Conservation (phyloP, 1,140 invertebrate genomes). For the Holotrichia oblita region DNA sequence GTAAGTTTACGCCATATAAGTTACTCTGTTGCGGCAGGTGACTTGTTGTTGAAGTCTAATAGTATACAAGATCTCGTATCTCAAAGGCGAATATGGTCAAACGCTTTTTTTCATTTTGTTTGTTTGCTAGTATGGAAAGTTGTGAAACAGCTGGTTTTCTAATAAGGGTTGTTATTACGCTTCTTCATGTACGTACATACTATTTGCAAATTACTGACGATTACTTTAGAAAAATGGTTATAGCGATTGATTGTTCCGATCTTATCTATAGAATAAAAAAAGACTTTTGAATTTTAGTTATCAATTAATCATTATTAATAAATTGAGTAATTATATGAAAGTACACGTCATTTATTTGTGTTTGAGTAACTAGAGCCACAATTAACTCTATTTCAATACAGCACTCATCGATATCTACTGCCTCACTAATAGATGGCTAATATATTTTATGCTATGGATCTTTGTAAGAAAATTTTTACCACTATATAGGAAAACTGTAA, state of each 20-base stretch:
- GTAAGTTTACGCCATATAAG: constrained; percentile 26
- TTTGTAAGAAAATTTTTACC: too few relatives aligned
- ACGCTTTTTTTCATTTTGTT: constrained; percentile 19
- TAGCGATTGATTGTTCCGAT: background rate
- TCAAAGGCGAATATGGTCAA: constrained; percentile 25
- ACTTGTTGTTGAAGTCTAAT: constrained; percentile 35
- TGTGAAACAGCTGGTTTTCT: constrained; percentile 14
- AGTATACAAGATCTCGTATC: constrained; percentile 25
- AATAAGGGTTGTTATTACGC: constrained; percentile 26
- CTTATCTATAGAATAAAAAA: background rate
- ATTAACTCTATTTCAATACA: too few relatives aligned
- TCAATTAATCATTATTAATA: too few relatives aligned
- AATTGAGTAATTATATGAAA: too few relatives aligned
- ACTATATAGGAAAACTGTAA: too few relatives aligned
- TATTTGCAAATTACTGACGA: background rate
- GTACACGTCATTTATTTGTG: too few relatives aligned
- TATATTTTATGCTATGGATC: too few relatives aligned
- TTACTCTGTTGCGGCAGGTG: constrained; percentile 4
- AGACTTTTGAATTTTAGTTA: too few relatives aligned
- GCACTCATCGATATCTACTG: too few relatives aligned
- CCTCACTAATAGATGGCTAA: too few relatives aligned
- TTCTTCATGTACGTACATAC: constrained; percentile 22
- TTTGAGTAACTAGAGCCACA: too few relatives aligned
- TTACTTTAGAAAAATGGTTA: background rate
- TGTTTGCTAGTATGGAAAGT: constrained; percentile 12